Evolutionary conservation across 2,797 vertebrate genomes (phyloP), one percentile per base, ranked within the genome.

Genomic region (Nyctibius grandis): DNA sequence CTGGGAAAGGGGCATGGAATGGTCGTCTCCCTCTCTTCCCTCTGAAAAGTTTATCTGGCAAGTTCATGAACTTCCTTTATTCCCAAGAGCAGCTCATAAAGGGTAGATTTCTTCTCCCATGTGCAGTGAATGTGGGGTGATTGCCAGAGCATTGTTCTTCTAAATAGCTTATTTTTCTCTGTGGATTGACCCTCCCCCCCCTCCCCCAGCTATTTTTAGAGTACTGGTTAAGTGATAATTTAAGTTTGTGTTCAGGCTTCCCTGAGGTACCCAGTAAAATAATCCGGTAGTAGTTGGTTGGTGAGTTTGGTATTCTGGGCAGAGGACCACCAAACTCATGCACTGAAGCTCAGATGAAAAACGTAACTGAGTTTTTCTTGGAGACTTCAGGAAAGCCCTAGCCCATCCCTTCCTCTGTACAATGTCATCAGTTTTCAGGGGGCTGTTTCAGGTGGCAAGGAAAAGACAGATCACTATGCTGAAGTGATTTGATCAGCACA

Each of bases 61-160:
- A 78, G 65, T 86, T 89, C 48, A 84, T 89, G 69, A 81, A 88
- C 93, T 95, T 86, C 40, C 59, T 82, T 78, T 90, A 88, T 93
- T 93, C 88, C 70, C 73, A 73, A 45, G n/a, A 90, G 91, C 79
- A 59, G 33, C 28, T 92, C 33, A 31, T 86, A 81, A 90, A 86
- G 44, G 47, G n/a, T 36, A 67, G 34, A 42, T 72, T 88, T 94
- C 31, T 91, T 91, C 20, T 94, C 51, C 61, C 36, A 16, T 5
- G n/a, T 60, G 70, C 47, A n/a, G 42, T 36, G 54, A 86, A 83
- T 85, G 44, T 5, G 79, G 90, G 29, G 76, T 82, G 73, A 70
- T 67, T 93, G 88, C 85, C 89, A 93, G 89, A 94, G 61, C 65
- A 88, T 88, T 94, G 83, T 95, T 95, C 61, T 88, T 89, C 44